Base-by-base conservation (phyloP, 2,797 vertebrate genomes). In the Rhinichthys osculus region DNA sequence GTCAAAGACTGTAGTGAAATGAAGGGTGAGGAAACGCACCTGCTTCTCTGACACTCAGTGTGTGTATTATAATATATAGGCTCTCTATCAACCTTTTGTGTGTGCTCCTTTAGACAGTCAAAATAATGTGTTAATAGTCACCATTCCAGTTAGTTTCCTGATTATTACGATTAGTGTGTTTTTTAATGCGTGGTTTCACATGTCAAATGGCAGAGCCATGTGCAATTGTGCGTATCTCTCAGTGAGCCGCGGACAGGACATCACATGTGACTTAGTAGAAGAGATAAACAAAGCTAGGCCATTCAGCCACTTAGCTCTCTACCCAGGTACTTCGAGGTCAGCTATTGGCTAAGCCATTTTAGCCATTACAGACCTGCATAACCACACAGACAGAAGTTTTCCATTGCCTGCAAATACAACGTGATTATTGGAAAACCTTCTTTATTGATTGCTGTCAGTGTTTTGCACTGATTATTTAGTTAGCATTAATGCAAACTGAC, bases 1-100 rank as follows among this genome's bases (percentile, higher is more conserved):
- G 82, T 95, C 79, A 97, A 96, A 94, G 93, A 92, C 80, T 92
- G 91, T 44, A 91, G 91, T 52, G 95, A 96, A 70, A 80, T 83
- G 33, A 96, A 96, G 94, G 95, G 95, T 96, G 89, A 92, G 90
- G 64, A 86, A 71, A 79, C 30, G 33, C 70, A 74, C 82, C 59
- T 81, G 69, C 66, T 78, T 64, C 78, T 64, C 62, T n/a, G 17
- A 42, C 52, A 30, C 67, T 81, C 7, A 4, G 2, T 54, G 21
- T 82, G 33, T 82, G 33, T 42, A n/a, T 64, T 54, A 52, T 38
- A 70, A 82, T 14, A 1, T 8, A 50, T 14, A 50, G 47, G 57
- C 69, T 42, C 78, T n/a, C 7, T 83, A 8, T 47, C 19, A 38
- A 35, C 30, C 42, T 19, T 81, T 19, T 21, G 11, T 66, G 67